Conservation (phyloP, 1,140 invertebrate genomes). For the Campoletis sonorensis region DNA sequence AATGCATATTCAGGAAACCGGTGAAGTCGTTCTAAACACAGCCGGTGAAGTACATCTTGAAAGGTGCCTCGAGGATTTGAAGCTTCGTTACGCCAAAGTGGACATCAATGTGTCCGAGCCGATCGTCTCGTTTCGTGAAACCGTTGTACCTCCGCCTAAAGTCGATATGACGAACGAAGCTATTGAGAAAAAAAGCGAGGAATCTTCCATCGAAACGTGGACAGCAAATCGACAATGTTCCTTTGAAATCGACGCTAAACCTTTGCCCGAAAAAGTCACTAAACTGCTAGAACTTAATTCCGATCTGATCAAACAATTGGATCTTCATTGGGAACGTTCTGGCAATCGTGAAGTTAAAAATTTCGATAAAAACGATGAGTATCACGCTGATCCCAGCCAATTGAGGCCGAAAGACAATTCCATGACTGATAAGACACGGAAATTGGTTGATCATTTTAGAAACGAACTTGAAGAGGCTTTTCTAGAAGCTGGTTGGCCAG, state of each 20-base stretch:
- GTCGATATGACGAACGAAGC: constrained; percentile 94
- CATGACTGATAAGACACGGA: constrained; percentile 76
- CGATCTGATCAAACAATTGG: constrained; percentile 79
- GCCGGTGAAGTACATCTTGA: constrained; percentile 98
- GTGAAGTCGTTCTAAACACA: constrained; percentile 97
- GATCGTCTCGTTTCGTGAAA: constrained; percentile 97
- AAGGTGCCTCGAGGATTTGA: constrained; percentile 93
- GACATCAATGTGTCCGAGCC: constrained; percentile 94
- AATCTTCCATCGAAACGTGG: constrained; percentile 78
- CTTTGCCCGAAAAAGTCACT: constrained; percentile 86
- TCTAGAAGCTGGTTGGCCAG: constrained; percentile 77
- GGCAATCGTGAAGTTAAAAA: constrained; percentile 58
- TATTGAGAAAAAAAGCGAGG: constrained; percentile 81
- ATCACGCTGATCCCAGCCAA: constrained; percentile 28
- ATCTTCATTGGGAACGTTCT: constrained; percentile 71
- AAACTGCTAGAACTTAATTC: constrained; percentile 82
- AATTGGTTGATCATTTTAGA: constrained; percentile 81
- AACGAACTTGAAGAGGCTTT: constrained; percentile 81
- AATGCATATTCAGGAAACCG: constrained; percentile 93
- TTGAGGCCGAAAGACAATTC: constrained; percentile 61
- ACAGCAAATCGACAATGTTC: constrained; percentile 85
- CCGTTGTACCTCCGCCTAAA: constrained; percentile 89
- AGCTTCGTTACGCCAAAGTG: constrained; percentile 89
- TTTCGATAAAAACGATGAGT: constrained; percentile 43
- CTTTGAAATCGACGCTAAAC: constrained; percentile 87